Percentiles rank a stretch among this genome's conserved stretches.
phyloP scores from a whole-genome alignment of 2,797 vertebrate genomes.

The Crypturellus tataupa region DNA sequence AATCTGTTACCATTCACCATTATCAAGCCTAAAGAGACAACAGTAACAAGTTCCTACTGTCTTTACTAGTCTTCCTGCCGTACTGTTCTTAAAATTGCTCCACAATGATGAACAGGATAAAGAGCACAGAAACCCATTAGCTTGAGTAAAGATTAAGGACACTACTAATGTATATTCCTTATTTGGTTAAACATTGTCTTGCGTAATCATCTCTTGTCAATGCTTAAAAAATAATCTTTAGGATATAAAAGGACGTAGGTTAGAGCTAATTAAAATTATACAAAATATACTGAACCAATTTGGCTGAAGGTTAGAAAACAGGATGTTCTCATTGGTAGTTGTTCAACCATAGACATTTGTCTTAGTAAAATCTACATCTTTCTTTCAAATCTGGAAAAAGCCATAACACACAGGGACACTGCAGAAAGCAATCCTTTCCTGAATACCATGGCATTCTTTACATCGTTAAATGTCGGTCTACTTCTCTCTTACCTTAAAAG shows the following conservation, averaged over 20 bases:
- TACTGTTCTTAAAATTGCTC: background rate
- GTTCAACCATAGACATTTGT: background rate
- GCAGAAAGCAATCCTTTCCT: background rate
- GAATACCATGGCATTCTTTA: background rate
- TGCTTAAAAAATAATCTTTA: background rate
- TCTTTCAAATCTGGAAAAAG: background rate
- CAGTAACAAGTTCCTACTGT: background rate
- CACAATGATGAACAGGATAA: background rate
- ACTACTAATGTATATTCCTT: rapidly evolving
- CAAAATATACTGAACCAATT: background rate
- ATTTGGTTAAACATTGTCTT: background rate
- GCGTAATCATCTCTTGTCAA: background rate
- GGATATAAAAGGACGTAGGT: background rate
- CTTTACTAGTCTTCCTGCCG: background rate
- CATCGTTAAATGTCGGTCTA: background rate
- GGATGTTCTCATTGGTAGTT: background rate
- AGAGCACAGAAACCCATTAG: background rate
- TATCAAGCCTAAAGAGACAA: background rate
- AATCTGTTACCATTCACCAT: background rate
- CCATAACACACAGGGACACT: rapidly evolving
- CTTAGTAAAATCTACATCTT: background rate
- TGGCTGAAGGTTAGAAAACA: background rate
- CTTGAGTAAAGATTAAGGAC: background rate
- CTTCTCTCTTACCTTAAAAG: background rate
- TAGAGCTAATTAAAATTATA: background rate